Percentiles rank a stretch among this genome's conserved stretches.
phyloP scores from a whole-genome alignment of 2,113 vertebrate genomes.

The Lasiurus borealis region DNA sequence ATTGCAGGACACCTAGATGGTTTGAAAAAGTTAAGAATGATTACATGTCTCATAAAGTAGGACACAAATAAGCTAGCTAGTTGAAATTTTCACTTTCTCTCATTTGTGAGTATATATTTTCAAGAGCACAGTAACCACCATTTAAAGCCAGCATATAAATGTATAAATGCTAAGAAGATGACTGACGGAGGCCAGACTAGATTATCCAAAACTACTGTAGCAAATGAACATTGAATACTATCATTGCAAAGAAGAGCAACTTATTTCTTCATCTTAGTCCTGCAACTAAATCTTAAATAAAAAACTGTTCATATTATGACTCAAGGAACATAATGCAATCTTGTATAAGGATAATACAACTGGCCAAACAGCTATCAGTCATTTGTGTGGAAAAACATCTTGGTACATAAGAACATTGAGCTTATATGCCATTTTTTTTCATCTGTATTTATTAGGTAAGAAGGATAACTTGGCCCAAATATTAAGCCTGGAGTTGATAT shows the following conservation, averaged over 20 bases:
- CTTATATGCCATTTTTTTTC: neutral
- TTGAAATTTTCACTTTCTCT: neutral
- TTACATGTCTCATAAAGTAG: neutral
- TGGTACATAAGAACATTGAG: neutral
- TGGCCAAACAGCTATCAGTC: neutral
- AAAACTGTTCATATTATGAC: neutral
- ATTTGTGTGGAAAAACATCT: neutral
- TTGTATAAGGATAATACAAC: neutral
- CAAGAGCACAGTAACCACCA: neutral
- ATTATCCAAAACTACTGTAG: neutral
- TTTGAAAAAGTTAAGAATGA: constrained; percentile 53
- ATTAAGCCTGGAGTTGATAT: neutral
- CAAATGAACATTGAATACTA: neutral
- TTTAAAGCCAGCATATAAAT: neutral
- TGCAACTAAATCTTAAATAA: constrained; percentile 2
- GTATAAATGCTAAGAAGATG: neutral
- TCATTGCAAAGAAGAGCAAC: neutral
- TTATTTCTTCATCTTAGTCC: neutral
- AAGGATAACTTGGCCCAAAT: neutral
- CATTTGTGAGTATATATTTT: neutral
- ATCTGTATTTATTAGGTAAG: neutral
- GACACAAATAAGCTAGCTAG: neutral
- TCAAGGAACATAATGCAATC: neutral
- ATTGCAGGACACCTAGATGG: constrained; percentile 92
- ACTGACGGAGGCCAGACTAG: neutral